A percentile compares a stretch with the other conserved stretches of the same genome.
Conservation (phyloP, 2,113 vertebrate species). For the Ardeotis arabs region DNA sequence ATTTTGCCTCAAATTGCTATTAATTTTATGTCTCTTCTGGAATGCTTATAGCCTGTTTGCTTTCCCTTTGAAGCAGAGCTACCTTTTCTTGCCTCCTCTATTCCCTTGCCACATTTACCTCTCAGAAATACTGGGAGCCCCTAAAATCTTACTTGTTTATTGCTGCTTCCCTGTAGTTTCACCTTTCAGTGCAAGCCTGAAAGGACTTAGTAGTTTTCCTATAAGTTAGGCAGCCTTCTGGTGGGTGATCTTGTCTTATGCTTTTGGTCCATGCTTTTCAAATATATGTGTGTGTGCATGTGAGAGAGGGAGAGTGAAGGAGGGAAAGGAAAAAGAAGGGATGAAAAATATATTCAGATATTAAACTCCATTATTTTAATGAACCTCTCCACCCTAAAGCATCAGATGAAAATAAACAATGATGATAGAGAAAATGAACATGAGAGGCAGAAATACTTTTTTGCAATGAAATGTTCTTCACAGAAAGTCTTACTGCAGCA, state of each 20-base stretch:
- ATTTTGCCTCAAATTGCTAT: background rate
- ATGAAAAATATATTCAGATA: background rate
- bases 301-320: background rate
- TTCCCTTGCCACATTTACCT: background rate
- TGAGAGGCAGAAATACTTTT: background rate
- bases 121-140: background rate
- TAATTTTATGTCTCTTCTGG: background rate
- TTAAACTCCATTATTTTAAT: background rate
- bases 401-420: background rate
- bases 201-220: background rate
- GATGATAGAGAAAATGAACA: rapidly evolving
- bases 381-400: background rate
- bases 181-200: background rate
- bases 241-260: background rate
- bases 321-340: background rate
- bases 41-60: background rate
- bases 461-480: background rate
- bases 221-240: background rate
- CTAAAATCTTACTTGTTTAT: background rate
- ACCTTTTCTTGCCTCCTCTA: background rate
- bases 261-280: background rate
- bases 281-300: rapidly evolving
- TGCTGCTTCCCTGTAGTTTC: background rate
- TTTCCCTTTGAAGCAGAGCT: background rate
- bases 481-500: background rate